Evolutionary conservation across 23 tunicate genomes (phyloP).

Genomic region (Phallusia fumigata): DNA sequence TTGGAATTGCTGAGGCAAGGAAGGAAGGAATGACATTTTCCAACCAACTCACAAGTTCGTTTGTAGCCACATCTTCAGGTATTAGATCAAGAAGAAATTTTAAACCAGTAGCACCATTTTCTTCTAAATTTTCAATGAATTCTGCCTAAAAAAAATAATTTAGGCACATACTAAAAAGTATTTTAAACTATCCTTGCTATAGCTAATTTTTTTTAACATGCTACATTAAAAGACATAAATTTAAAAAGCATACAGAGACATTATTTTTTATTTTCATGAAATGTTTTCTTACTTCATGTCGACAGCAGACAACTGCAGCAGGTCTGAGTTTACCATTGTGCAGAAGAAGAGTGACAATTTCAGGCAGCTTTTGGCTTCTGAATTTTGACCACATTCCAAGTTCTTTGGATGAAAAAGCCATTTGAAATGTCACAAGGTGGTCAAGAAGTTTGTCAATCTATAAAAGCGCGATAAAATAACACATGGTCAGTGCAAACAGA

Average conservation of each 20-base stretch:
- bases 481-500: no score
- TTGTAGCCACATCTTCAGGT: slow-evolving; percentile 33
- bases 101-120: slow-evolving; percentile 23
- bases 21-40: slow-evolving; percentile 38
- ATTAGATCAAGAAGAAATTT: slow-evolving; percentile 24
- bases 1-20: slow-evolving; percentile 33
- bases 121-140: slow-evolving; percentile 28
- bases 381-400: slow-evolving; percentile 47
- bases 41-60: slow-evolving; percentile 27
- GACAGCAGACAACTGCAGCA: slow-evolving; percentile 47
- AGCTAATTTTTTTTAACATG: no score
- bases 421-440: slow-evolving; percentile 55
- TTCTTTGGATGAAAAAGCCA: slow-evolving; percentile 39
- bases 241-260: no score
- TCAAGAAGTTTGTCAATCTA: slow-evolving; percentile 59
- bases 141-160: slow-evolving; percentile 25
- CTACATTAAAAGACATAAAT: no score
- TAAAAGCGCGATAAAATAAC: background rate
- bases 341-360: slow-evolving; percentile 39
- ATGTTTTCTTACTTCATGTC: slow-evolving; percentile 55
- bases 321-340: slow-evolving; percentile 41
- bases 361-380: slow-evolving; percentile 22
- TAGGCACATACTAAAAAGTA: no score
- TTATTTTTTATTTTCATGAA: background rate
- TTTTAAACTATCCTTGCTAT: no score